Conservation (phyloP, 2,797 vertebrate species). For the Adrianichthys oophorus region DNA sequence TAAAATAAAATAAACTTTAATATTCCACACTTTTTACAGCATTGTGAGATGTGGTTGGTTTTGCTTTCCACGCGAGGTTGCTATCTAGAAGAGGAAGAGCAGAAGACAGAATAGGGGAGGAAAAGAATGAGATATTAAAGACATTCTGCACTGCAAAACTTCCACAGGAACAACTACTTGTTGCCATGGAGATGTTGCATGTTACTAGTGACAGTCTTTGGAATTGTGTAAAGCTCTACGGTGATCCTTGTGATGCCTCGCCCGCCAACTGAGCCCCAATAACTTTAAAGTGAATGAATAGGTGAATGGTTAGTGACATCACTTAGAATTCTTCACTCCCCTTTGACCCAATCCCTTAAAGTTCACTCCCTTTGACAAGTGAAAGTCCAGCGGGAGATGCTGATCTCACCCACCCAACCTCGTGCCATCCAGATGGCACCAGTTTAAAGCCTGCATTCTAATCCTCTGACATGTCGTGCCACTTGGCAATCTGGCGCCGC, state of each 20-base stretch:
- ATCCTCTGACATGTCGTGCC: slow-evolving; percentile 91
- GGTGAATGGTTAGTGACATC: slow-evolving; percentile 64
- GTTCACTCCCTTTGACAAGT: slow-evolving; percentile 17
- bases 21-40: slow-evolving; percentile 77
- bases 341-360: slow-evolving; percentile 25
- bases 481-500: slow-evolving; percentile 96
- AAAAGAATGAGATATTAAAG: slow-evolving; percentile 65
- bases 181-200: slow-evolving; percentile 63
- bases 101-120: slow-evolving; percentile 37
- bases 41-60: slow-evolving; percentile 55
- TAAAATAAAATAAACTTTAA: slow-evolving; percentile 75
- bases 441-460: slow-evolving; percentile 62
- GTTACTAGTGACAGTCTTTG: slow-evolving; percentile 74
- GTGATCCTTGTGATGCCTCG: slow-evolving; percentile 36
- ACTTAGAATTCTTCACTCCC: slow-evolving; percentile 41
- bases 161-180: slow-evolving; percentile 57
- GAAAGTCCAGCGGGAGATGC: slow-evolving; percentile 50
- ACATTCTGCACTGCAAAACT: slow-evolving; percentile 71
- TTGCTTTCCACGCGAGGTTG: slow-evolving; percentile 54
- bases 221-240: slow-evolving; percentile 67
- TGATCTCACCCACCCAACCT: slow-evolving; percentile 20
- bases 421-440: slow-evolving; percentile 14
- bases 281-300: slow-evolving; percentile 62
- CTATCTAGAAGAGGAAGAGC: slow-evolving; percentile 66
- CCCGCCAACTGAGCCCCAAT: slow-evolving; percentile 37